A percentile compares a stretch with the other conserved stretches of the same genome.
Conservation (phyloP, 2,888 invertebrate genomes). For the Diloba caeruleocephala region DNA sequence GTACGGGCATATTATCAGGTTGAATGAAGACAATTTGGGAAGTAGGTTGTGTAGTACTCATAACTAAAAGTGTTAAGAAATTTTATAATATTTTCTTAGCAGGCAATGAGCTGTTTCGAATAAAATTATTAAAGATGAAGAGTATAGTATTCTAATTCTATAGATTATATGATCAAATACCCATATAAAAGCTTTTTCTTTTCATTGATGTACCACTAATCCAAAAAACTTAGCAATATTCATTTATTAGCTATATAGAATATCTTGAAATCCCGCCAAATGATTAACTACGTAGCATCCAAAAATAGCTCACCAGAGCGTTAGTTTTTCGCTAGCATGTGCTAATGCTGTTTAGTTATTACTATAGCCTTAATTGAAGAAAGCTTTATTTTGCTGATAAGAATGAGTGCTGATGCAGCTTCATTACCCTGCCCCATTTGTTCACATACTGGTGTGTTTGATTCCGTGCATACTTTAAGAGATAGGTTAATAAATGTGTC, state of each 20-base stretch:
- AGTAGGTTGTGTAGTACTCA: no score
- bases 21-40: no score
- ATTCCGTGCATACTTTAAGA: slow-evolving; percentile 91
- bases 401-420: slow-evolving; percentile 86
- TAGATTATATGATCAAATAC: background rate
- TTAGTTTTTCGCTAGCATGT: slow-evolving; percentile 73
- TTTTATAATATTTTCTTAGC: no score
- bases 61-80: no score
- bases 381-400: slow-evolving; percentile 14
- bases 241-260: slow-evolving; percentile 49
- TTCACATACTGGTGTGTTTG: slow-evolving; percentile 91
- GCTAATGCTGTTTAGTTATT: slow-evolving; percentile 38
- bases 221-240: slow-evolving; percentile 9
- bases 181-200: background rate
- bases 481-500: slow-evolving; percentile 93
- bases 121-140: no score
- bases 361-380: slow-evolving; percentile 6
- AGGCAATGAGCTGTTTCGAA: no score
- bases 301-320: slow-evolving; percentile 79
- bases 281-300: slow-evolving; percentile 72
- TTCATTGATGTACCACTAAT: background rate
- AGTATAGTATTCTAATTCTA: no score
- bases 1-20: no score
- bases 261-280: slow-evolving; percentile 84
- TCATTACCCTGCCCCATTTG: slow-evolving; percentile 94